phyloP scores from a whole-genome alignment of 2,888 invertebrate genomes.

The Mesorhabditis sp. region DNA sequence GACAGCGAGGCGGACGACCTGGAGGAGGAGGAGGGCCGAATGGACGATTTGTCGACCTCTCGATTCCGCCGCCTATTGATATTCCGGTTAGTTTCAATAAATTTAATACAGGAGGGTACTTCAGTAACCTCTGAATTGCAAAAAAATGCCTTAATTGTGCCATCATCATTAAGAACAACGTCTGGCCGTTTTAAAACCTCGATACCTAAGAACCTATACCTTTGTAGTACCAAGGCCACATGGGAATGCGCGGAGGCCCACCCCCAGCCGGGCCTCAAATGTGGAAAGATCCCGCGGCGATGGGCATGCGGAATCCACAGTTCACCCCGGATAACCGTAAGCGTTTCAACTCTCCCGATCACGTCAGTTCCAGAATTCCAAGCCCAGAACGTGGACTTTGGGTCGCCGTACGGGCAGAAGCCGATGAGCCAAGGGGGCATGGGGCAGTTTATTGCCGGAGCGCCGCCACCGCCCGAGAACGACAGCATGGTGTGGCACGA shows the following conservation, averaged over 20 bases:
- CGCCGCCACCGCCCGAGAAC: background rate
- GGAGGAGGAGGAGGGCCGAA: constrained; percentile 15
- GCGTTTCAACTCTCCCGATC: background rate
- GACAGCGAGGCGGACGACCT: constrained; percentile 21
- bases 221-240: constrained; percentile 4
- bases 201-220: too few species aligned
- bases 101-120: constrained; percentile 20
- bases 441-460: background rate
- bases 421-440: background rate
- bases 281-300: constrained; percentile 10
- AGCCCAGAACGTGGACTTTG: constrained; percentile 16
- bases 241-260: constrained; percentile 22
- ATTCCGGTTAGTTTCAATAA: constrained; percentile 23
- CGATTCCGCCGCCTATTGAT: constrained; percentile 43
- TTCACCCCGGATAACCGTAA: constrained; percentile 3
- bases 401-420: background rate
- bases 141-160: too few species aligned
- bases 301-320: background rate
- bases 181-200: too few species aligned
- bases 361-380: constrained; percentile 11
- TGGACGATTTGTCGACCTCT: constrained; percentile 26
- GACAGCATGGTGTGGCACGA: constrained; percentile 32
- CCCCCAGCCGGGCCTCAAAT: background rate
- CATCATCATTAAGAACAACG: too few species aligned
- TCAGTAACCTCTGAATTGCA: background rate